Evolutionary conservation across 2,888 invertebrate species (phyloP).

Genomic region (Miltochrista miniata): DNA sequence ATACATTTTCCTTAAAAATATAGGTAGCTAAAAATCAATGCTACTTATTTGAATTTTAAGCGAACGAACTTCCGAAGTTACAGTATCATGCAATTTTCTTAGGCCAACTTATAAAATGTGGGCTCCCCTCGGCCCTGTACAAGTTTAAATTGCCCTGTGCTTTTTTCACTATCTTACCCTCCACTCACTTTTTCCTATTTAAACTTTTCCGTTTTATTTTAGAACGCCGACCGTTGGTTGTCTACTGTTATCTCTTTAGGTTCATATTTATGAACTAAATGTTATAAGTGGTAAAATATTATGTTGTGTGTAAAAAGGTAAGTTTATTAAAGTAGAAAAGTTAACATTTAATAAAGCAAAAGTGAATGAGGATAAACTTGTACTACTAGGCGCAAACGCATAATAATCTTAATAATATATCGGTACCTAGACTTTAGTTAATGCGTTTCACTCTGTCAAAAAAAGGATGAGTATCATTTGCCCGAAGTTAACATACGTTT

Average conservation of each 20-base stretch:
- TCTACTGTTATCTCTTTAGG: constrained; percentile 44
- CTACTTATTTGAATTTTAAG: constrained; percentile 30
- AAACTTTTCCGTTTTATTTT: constrained; percentile 79
- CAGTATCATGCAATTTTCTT: constrained; percentile 65
- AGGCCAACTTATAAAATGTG: constrained; percentile 70
- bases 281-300: neutral
- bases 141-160: constrained; percentile 77
- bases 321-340: neutral
- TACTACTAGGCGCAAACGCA: no score
- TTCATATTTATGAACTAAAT: constrained; percentile 20
- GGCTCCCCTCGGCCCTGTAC: constrained; percentile 56
- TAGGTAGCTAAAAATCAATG: constrained; percentile 24
- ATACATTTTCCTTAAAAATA: no score
- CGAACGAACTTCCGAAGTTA: constrained; percentile 53
- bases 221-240: constrained; percentile 56
- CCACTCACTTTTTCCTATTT: constrained; percentile 79
- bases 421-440: no score
- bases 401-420: no score
- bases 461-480: constrained; percentile 56
- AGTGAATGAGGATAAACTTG: no score
- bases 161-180: constrained; percentile 79
- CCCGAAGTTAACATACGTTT: constrained; percentile 48
- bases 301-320: neutral
- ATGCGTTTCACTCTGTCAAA: constrained; percentile 46
- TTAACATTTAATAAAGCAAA: neutral